Evolutionary conservation across 1,140 invertebrate species (phyloP), one percentile per base, ranked within the genome.

Genomic region (Drosophila orena): DNA sequence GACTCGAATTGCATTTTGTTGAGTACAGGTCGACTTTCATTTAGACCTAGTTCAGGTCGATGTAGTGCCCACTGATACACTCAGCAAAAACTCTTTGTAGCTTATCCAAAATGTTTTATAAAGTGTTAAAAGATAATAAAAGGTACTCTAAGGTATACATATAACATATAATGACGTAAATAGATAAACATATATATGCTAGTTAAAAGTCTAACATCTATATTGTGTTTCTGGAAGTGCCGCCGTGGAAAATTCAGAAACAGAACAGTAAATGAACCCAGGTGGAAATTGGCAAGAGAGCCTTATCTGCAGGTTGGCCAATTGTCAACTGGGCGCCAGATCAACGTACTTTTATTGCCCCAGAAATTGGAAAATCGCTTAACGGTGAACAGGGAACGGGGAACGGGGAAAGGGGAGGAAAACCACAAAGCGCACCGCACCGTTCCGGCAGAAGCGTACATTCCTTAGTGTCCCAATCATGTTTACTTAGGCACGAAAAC

Each of bases 1-100:
- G 68, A 47, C 55, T 70, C 20, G 59, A 47, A 70, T 70, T 70
- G 68, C 65, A 61, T 56, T 74, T 70, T 75, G 83, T 83, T 83
- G 79, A 65, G 35, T 78, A 66, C 46, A 56, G 80, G 47, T 59
- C 49, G 49, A 47, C 38, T 46, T 64, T 30, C 69, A 73, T 81
- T 56, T 70, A 27, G 61, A 42, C 47, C 42, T 46, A 55, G 42
- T 40, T 47, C 47, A 56, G 40, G 47, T 43, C 34, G 56, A 27
- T 40, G 34, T 20, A 47, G 43, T 40, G 38, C 57, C 22, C 12
- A 10, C 35, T 30, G 6, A 6, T 42, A 59, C 35, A 53, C 62
- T 30, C 30, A 10, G 5, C 11, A 14, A 52, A 20, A 20, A 35
- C 7, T 10, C 20, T 4, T 22, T 14, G 14, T 6, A 6, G 12